Base-by-base conservation (phyloP, 2,113 vertebrate genomes). In the Coturnix japonica region DNA sequence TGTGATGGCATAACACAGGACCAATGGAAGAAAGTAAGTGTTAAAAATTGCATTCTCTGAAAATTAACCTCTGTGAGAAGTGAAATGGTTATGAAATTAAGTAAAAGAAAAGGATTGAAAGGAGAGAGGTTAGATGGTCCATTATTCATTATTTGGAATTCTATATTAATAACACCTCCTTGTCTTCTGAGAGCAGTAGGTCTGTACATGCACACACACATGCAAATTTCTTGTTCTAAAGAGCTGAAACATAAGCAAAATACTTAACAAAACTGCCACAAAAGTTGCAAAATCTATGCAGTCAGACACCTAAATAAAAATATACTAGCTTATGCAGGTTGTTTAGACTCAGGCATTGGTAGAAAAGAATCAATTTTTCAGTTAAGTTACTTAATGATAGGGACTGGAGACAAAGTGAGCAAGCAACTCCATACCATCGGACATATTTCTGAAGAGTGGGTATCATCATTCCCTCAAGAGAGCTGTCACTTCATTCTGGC, bases 271-370 rank as follows among this genome's bases (percentile, higher is more conserved):
- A 77, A 51, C 3, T n/a, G 8, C 57, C 13, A 7, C 30, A 61
- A 72, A 71, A 84, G 64, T 9, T 51, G 7, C 17, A 82, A 33
- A 21, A 75, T 11, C 4, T 82, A 44, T 25, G 30, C 3, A 46
- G 49, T 23, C 14, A 69, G 14, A 4, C 17, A 60, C 18, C 5
- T 85, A 78, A 85, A 65, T 13, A 47, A 75, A 91, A 60, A 6
- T 28, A 37, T 37, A 37, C 37, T 28, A 43, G 53, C 0, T 0
- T 51, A 51, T 26, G 7, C 23, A 54, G 31, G 5, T 1, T 74
- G 4, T 49, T 86, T 61, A 70, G 33, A n/a, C 11, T 5, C 7
- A 16, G 5, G 3, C 28, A 60, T 78, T 77, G 61, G 23, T 19
- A 81, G 54, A 69, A 60, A 21, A 2, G 8, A 53, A 44, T 30